Conservation (phyloP, 2,113 vertebrate species). For the Salvelinus namaycush region DNA sequence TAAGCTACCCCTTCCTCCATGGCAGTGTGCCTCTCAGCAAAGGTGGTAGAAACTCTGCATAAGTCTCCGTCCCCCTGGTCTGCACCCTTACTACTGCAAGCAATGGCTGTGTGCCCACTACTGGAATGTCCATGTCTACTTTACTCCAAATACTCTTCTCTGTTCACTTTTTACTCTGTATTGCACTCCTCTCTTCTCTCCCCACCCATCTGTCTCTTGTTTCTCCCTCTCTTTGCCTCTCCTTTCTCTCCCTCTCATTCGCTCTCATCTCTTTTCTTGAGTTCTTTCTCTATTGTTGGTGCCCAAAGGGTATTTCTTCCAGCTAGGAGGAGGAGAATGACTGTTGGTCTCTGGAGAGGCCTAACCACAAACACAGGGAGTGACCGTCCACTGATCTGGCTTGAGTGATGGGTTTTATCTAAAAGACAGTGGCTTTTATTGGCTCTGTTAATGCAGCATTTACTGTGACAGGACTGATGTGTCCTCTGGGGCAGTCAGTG, state of each 20-base stretch:
- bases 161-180: slow-evolving; percentile 9
- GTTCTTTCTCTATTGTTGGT: background rate
- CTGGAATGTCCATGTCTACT: no score
- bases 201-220: background rate
- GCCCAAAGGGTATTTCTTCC: background rate
- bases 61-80: slow-evolving; percentile 47
- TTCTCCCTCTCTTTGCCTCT: slow-evolving; percentile 12
- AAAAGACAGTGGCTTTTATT: slow-evolving; percentile 37
- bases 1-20: no score
- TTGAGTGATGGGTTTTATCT: slow-evolving; percentile 42
- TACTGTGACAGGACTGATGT: slow-evolving; percentile 20
- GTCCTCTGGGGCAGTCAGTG: slow-evolving; percentile 34
- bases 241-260: slow-evolving; percentile 4
- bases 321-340: slow-evolving; percentile 20
- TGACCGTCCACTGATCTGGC: slow-evolving; percentile 29
- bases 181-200: slow-evolving; percentile 20
- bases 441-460: slow-evolving; percentile 35
- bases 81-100: background rate
- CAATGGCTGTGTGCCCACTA: no score
- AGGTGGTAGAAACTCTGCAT: slow-evolving; percentile 72
- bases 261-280: slow-evolving; percentile 4
- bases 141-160: background rate
- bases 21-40: slow-evolving; percentile 40
- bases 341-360: slow-evolving; percentile 33
- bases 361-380: slow-evolving; percentile 34